These are phyloP conservation scores for Oscheius sp. DNA, from an alignment of 2,888 invertebrate species.

Conservation along the genomic window DNA sequence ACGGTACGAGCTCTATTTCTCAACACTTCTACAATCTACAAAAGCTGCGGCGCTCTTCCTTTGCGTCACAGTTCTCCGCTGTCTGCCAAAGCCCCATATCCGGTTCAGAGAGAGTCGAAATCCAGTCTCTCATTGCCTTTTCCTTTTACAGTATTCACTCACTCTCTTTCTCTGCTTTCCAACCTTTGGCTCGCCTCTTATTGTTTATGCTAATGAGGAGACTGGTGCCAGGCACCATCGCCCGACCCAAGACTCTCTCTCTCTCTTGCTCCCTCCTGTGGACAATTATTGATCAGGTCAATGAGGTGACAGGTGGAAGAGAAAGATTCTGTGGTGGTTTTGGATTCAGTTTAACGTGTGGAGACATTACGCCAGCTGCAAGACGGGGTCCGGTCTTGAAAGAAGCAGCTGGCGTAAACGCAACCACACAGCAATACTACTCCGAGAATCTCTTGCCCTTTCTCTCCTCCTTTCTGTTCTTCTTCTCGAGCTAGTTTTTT, in stretches of 20 bases:
- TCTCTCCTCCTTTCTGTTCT: background rate
- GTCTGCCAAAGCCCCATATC: slow-evolving; percentile 1
- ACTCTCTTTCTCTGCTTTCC: too few species aligned
- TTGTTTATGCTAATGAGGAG: slow-evolving; percentile 6
- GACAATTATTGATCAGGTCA: slow-evolving; percentile 24
- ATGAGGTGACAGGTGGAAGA: slow-evolving; percentile 19
- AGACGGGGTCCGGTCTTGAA: background rate
- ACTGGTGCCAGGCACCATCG: background rate
- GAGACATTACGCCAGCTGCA: background rate
- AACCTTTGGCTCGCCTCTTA: background rate
- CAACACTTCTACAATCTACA: too few species aligned
- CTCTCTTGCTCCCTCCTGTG: background rate
- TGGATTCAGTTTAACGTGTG: background rate
- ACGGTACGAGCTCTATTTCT: too few species aligned
- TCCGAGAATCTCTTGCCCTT: too few species aligned
- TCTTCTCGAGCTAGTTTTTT: background rate
- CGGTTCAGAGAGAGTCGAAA: background rate
- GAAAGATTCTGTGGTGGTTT: background rate
- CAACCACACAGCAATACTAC: background rate
- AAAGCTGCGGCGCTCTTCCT: background rate
- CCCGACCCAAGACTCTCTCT: too few species aligned
- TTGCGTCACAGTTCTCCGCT: background rate
- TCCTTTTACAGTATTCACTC: background rate
- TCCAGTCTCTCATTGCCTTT: background rate
- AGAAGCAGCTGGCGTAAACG: background rate